Percentiles rank a stretch among this genome's conserved stretches.
These are phyloP conservation scores for Egretta garzetta DNA, from an alignment of 2,113 vertebrate species.

Conservation along the genomic window DNA sequence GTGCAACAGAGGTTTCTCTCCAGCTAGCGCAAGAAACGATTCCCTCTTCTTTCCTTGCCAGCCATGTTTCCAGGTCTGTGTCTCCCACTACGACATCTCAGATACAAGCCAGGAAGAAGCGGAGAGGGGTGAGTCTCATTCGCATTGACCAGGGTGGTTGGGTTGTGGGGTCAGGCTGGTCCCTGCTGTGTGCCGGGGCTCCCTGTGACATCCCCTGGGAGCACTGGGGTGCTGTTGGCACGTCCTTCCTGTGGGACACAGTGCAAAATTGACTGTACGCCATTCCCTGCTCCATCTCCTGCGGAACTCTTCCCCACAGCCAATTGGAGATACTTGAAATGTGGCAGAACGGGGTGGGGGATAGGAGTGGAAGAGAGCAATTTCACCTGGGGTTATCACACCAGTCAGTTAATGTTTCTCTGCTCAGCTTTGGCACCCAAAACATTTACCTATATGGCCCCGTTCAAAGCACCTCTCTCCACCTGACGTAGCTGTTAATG, in stretches of 20 bases:
- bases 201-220: too few species aligned
- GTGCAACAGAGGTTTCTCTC: background rate
- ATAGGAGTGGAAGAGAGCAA: background rate
- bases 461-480: background rate
- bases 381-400: background rate
- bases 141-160: background rate
- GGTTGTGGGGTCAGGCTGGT: background rate
- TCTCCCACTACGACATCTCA: constrained; percentile 89
- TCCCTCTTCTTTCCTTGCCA: constrained; percentile 54
- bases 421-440: background rate
- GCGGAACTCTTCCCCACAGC: background rate
- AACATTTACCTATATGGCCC: accelerated
- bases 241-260: accelerated
- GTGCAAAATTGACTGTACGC: background rate
- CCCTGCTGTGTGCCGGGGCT: background rate
- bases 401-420: background rate
- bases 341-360: background rate
- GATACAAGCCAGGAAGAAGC: constrained; percentile 93
- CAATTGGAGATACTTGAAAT: background rate
- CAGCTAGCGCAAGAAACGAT: background rate
- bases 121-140: constrained; percentile 88
- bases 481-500: background rate
- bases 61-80: constrained; percentile 88
- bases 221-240: background rate
- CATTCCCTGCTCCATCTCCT: background rate